These are phyloP conservation scores for Drosophila tanythrix DNA, from an alignment of 2,888 invertebrate species.

Conservation along the genomic window DNA sequence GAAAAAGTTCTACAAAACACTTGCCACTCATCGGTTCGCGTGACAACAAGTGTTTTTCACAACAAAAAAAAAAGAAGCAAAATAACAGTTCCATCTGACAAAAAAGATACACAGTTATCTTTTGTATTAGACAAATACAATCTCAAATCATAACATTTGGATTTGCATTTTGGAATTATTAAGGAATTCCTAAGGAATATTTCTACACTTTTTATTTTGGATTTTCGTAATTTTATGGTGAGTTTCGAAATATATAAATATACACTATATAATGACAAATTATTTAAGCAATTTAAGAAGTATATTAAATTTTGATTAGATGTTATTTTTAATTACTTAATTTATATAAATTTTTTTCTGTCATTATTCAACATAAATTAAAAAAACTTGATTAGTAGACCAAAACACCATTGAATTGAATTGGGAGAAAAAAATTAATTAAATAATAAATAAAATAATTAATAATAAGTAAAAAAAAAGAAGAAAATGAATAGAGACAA, in stretches of 20 bases:
- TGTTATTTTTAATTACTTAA: neutral
- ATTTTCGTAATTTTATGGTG: conserved; percentile 58
- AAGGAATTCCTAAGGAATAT: conserved; percentile 10
- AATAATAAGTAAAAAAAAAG: neutral
- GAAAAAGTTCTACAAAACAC: conserved; percentile 64
- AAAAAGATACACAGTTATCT: neutral
- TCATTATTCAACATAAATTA: neutral
- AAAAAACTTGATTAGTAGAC: neutral
- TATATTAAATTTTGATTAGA: neutral
- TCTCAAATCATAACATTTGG: neutral
- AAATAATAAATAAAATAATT: too few species aligned
- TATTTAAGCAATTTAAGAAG: neutral
- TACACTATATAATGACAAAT: neutral
- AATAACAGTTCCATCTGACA: neutral
- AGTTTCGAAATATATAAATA: conserved; percentile 20
- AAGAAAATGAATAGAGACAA: neutral
- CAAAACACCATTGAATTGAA: neutral
- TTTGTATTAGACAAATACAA: neutral
- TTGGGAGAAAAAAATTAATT: neutral
- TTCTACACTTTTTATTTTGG: conserved; percentile 23
- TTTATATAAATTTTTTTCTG: neutral
- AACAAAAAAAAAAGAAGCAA: neutral
- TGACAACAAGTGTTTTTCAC: conserved; percentile 59
- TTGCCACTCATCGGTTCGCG: conserved; percentile 60
- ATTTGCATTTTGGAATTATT: conserved; percentile 39